These are phyloP conservation scores for Petroica traversi DNA, from an alignment of 2,113 vertebrate genomes.

Conservation along the genomic window DNA sequence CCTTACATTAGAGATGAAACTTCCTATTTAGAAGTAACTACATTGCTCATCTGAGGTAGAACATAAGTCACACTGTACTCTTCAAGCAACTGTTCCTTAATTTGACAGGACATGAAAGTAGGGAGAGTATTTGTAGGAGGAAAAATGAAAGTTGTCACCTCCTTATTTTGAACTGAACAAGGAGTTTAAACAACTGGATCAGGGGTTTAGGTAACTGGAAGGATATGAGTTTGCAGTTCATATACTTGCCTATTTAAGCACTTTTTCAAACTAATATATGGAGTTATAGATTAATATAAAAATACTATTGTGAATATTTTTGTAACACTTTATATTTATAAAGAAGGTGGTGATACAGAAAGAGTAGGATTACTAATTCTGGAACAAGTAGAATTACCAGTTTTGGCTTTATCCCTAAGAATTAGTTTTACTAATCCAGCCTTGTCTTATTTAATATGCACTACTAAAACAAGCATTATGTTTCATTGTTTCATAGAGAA, in stretches of 20 bases:
- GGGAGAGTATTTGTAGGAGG: background rate
- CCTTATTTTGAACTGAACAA: background rate
- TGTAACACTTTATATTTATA: conserved; percentile 63
- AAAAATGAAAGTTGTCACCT: conserved; percentile 4
- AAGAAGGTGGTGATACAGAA: conserved; percentile 17
- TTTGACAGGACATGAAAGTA: background rate
- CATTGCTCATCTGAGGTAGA: background rate
- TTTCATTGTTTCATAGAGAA: background rate
- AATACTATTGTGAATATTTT: conserved; percentile 63
- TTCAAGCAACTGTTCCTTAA: conserved; percentile 20
- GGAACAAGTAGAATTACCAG: background rate
- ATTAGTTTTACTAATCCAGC: conserved; percentile 16
- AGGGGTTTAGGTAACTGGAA: background rate
- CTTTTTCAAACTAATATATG: conserved; percentile 9
- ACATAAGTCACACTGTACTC: conserved; percentile 34
- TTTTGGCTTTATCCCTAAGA: background rate
- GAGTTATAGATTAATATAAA: background rate
- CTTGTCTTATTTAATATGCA: conserved; percentile 8
- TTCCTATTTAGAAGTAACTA: conserved; percentile 28
- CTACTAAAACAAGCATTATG: conserved; percentile 3
- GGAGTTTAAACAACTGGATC: background rate
- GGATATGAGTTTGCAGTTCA: background rate
- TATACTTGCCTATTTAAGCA: conserved; percentile 8
- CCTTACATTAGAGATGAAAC: conserved; percentile 44
- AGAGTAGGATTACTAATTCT: background rate